A percentile compares a stretch with the other conserved stretches of the same genome.
phyloP scores from a whole-genome alignment of 2,797 vertebrate genomes.

The Hybognathus amarus region DNA sequence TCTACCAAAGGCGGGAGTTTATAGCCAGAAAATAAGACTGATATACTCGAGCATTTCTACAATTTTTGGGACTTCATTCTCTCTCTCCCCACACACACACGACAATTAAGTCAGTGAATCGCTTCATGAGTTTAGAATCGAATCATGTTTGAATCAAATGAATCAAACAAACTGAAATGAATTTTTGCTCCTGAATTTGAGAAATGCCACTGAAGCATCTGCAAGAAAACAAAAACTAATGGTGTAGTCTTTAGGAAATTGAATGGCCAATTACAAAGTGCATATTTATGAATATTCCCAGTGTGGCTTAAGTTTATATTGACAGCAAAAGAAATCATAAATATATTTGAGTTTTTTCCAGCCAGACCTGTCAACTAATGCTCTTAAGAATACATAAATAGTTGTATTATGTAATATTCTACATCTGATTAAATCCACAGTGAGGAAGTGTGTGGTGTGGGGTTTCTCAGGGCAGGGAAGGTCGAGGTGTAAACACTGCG shows the following conservation, averaged over 20 bases:
- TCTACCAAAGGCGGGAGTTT: slow-evolving; percentile 59
- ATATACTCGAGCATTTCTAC: background rate
- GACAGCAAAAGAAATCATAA: background rate
- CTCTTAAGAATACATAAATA: background rate
- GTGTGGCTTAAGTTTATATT: background rate
- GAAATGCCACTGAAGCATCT: background rate
- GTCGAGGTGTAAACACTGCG: slow-evolving; percentile 48
- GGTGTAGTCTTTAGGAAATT: background rate
- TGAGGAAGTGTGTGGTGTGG: slow-evolving; percentile 23
- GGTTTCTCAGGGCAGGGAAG: slow-evolving; percentile 41
- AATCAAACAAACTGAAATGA: background rate
- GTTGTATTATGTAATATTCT: background rate
- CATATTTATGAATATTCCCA: background rate
- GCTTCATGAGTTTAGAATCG: background rate
- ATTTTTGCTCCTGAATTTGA: background rate
- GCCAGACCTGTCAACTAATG: background rate
- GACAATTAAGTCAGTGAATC: too few relatives aligned
- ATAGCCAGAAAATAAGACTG: background rate
- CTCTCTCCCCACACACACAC: too few relatives aligned
- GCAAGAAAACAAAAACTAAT: background rate
- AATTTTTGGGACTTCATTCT: background rate
- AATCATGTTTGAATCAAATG: too few relatives aligned
- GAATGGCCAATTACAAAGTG: background rate
- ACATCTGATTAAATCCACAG: background rate
- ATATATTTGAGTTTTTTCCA: background rate